Percentiles rank a stretch among this genome's conserved stretches.
Evolutionary conservation across 2,888 invertebrate species (phyloP).

Genomic region (Sminthurides aquaticus): DNA sequence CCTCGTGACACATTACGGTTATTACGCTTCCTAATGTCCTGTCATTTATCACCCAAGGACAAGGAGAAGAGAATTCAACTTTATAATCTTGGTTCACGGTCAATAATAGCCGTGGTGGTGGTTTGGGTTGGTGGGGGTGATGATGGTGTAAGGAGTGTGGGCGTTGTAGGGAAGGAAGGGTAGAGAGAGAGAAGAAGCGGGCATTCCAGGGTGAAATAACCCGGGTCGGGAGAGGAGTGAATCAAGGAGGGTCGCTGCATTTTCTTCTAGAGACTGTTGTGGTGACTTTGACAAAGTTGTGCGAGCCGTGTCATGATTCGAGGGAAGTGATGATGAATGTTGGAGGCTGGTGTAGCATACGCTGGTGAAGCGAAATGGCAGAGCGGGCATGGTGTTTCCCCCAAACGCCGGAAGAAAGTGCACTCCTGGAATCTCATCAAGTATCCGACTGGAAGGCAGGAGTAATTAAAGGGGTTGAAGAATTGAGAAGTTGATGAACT

Average conservation of each 20-base stretch:
- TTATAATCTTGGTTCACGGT: background rate
- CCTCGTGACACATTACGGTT: slow-evolving; percentile 24
- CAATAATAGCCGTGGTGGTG: no score
- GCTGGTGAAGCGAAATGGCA: no score
- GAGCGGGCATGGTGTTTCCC: no score
- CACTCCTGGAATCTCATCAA: no score
- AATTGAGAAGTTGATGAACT: background rate
- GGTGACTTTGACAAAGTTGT: background rate
- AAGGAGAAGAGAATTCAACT: background rate
- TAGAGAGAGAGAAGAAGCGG: no score
- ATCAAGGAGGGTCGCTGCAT: background rate
- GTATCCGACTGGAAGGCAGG: no score
- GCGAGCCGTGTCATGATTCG: background rate
- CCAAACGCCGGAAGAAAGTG: no score
- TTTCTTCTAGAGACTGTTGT: no score
- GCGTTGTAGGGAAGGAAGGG: no score
- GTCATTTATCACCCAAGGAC: slow-evolving; percentile 19
- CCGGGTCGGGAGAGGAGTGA: background rate
- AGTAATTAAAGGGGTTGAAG: background rate
- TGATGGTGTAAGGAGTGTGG: no score
- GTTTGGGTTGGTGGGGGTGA: no score
- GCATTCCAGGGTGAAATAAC: no score
- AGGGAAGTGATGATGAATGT: background rate
- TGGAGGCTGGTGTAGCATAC: background rate
- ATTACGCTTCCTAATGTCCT: slow-evolving; percentile 18